phyloP scores from a whole-genome alignment of 2,113 vertebrate species.

The Tragelaphus strepsiceros region DNA sequence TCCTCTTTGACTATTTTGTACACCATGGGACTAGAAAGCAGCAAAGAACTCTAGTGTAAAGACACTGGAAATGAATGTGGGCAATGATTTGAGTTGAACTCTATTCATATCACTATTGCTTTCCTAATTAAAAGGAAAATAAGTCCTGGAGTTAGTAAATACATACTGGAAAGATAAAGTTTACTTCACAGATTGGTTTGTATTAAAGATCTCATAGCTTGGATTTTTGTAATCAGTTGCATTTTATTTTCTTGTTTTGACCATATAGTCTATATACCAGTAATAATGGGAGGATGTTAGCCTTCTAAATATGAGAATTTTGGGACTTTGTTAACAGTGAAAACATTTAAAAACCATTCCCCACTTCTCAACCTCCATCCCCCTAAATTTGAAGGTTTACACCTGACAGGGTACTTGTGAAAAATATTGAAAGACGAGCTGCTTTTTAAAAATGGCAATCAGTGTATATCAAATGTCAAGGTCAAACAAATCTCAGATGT shows the following conservation, averaged over 20 bases:
- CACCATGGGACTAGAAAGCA: conserved; percentile 66
- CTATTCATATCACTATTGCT: conserved; percentile 68
- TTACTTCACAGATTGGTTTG: conserved; percentile 73
- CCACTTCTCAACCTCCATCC: background rate
- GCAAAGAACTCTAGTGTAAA: conserved; percentile 70
- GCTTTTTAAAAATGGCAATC: conserved; percentile 48
- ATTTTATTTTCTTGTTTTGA: conserved; percentile 71
- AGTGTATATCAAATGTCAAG: conserved; percentile 66
- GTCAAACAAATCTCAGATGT: conserved; percentile 69
- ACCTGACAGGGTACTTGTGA: conserved; percentile 27
- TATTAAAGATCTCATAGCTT: conserved; percentile 72
- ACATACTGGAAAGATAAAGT: conserved; percentile 71
- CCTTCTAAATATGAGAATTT: conserved; percentile 59
- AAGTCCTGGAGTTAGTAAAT: conserved; percentile 45
- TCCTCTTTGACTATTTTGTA: conserved; percentile 65
- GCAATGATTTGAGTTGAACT: conserved; percentile 76
- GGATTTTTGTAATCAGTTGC: conserved; percentile 64
- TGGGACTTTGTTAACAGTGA: conserved; percentile 6
- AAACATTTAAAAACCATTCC: conserved; percentile 38
- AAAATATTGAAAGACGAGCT: conserved; percentile 55
- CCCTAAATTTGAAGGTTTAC: conserved; percentile 44
- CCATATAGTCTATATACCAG: conserved; percentile 51
- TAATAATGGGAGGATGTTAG: conserved; percentile 76
- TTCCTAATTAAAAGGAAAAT: conserved; percentile 8
- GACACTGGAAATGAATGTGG: conserved; percentile 71